Percentiles rank a stretch among this genome's conserved stretches.
These are phyloP conservation scores for Sylvilagus floridanus DNA, from an alignment of 2,797 vertebrate species.

Conservation along the genomic window DNA sequence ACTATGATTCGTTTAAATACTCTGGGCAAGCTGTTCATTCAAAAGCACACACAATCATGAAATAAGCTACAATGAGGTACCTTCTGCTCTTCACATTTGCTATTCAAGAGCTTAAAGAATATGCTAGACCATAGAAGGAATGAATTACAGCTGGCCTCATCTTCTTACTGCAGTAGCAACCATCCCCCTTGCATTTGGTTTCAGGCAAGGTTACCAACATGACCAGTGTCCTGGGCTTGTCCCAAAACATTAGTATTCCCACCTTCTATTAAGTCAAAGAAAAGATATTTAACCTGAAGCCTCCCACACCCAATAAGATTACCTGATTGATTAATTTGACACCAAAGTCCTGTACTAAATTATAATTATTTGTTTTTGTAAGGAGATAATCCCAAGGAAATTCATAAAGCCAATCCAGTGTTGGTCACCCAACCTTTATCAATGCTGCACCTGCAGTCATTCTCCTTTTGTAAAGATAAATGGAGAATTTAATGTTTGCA, in stretches of 20 bases:
- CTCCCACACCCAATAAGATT: background rate
- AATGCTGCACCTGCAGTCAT: background rate
- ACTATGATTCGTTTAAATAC: background rate
- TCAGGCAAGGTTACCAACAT: background rate
- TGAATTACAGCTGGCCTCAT: background rate
- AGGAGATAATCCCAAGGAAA: background rate
- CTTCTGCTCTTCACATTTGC: background rate
- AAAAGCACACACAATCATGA: background rate
- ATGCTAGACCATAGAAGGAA: background rate
- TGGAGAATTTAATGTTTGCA: constrained; percentile 27
- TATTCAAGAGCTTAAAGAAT: background rate
- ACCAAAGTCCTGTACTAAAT: background rate
- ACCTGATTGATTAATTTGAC: constrained; percentile 5
- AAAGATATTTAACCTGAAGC: background rate
- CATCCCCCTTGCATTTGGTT: background rate
- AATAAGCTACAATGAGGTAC: background rate
- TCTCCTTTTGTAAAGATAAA: constrained; percentile 36
- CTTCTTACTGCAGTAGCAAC: background rate
- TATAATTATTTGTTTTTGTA: background rate
- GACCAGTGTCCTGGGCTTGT: background rate
- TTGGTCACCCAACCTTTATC: background rate
- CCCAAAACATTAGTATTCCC: background rate
- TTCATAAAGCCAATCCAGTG: background rate
- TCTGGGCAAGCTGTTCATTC: background rate
- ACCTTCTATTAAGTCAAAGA: background rate